Evolutionary conservation across 1,140 invertebrate species (phyloP).

Genomic region (Idris sp.): DNA sequence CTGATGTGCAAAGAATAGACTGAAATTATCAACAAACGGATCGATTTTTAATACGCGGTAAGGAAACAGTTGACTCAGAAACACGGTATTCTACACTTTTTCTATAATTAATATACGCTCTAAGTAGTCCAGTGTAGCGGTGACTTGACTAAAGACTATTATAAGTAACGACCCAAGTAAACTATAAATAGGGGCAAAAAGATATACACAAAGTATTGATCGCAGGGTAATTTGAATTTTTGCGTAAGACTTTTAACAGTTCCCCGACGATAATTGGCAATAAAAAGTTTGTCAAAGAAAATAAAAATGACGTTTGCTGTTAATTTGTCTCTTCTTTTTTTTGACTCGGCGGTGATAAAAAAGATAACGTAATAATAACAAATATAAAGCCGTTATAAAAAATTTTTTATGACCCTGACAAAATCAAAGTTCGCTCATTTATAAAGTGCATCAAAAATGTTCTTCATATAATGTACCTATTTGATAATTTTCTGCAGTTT

Average conservation of each 20-base stretch:
- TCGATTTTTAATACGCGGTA: conserved; percentile 44
- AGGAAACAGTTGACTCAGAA: conserved; percentile 42
- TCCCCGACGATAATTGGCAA: conserved; percentile 11
- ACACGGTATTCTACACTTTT: conserved; percentile 35
- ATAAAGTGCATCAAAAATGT: too few species aligned
- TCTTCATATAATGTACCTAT: too few species aligned
- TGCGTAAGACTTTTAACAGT: too few species aligned
- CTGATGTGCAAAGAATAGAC: conserved; percentile 36
- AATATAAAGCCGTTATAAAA: conserved; percentile 70
- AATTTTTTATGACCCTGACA: conserved; percentile 70
- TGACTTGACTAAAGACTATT: conserved; percentile 46
- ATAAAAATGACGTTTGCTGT: too few species aligned
- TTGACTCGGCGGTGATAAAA: too few species aligned
- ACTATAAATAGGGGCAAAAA: conserved; percentile 37
- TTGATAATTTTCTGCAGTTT: too few species aligned
- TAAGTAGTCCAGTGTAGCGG: conserved; percentile 53
- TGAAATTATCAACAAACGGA: conserved; percentile 41
- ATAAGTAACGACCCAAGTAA: conserved; percentile 47
- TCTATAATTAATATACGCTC: conserved; percentile 47
- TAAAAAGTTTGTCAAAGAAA: conserved; percentile 46
- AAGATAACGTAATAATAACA: conserved; percentile 68
- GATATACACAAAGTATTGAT: conserved; percentile 43
- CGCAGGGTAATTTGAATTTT: too few species aligned
- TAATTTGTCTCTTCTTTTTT: too few species aligned
- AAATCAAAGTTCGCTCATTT: conserved; percentile 63